Evolutionary conservation across 1,140 invertebrate species (phyloP).

Genomic region (Melipona quadrifasciata): DNA sequence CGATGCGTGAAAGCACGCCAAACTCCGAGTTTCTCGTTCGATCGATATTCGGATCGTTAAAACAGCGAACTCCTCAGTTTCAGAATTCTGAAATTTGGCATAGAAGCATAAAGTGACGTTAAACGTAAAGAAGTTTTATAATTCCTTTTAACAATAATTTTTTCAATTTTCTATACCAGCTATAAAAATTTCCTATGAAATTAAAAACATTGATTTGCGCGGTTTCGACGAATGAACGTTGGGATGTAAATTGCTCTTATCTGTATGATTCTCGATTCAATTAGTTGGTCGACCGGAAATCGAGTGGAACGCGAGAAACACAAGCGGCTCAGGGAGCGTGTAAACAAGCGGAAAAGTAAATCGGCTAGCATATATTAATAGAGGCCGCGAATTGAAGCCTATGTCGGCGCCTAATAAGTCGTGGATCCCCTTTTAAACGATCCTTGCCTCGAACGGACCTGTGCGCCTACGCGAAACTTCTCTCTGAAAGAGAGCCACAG

Average conservation of each 20-base stretch:
- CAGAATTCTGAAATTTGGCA: not conserved
- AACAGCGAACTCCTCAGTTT: not conserved
- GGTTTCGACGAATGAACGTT: not conserved
- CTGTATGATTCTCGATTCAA: not conserved
- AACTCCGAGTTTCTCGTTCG: not conserved
- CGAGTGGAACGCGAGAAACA: not conserved
- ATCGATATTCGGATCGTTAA: not conserved
- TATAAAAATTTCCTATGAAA: not conserved
- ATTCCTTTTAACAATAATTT: no score
- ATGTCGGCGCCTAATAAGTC: constrained; percentile 73
- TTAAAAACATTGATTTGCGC: not conserved
- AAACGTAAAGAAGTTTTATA: no score
- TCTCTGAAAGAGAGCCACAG: constrained; percentile 64
- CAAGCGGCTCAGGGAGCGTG: not conserved
- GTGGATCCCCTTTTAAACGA: constrained; percentile 62
- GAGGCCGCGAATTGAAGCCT: constrained; percentile 56
- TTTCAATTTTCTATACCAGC: no score
- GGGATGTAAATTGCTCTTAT: not conserved
- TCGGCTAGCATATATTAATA: constrained; percentile 54
- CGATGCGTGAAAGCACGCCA: constrained; percentile 37
- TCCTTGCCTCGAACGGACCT: constrained; percentile 31
- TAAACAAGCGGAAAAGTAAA: constrained; percentile 49
- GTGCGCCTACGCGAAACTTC: constrained; percentile 62
- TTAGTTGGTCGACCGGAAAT: constrained; percentile 10
- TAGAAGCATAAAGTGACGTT: no score